These are phyloP conservation scores for Griposia aprilina DNA, from an alignment of 2,888 invertebrate species.

Conservation along the genomic window DNA sequence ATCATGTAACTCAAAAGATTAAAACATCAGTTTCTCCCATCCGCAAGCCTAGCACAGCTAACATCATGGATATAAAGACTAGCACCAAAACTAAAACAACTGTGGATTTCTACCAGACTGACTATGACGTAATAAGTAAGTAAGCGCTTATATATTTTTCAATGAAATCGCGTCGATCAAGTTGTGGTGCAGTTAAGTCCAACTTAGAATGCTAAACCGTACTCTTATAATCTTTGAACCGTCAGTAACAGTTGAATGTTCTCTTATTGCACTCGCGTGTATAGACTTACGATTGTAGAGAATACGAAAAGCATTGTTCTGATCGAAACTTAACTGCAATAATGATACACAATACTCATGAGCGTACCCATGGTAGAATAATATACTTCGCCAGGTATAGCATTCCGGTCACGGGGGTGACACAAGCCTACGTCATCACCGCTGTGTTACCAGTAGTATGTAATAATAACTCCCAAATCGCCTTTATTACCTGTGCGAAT, in stretches of 20 bases:
- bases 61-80: too few species aligned
- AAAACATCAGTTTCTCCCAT: neutral
- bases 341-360: neutral
- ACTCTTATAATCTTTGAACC: too few species aligned
- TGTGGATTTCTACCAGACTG: slow-evolving; percentile 26
- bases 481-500: too few species aligned
- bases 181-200: neutral
- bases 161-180: neutral
- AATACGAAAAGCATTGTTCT: neutral
- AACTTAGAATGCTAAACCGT: too few species aligned
- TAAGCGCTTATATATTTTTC: neutral
- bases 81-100: neutral
- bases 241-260: neutral
- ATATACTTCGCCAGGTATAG: too few species aligned
- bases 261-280: neutral
- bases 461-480: too few species aligned
- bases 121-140: slow-evolving; percentile 8
- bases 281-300: neutral
- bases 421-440: too few species aligned
- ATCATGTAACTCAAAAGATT: neutral
- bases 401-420: too few species aligned
- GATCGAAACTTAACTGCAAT: neutral
- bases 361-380: too few species aligned
- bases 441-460: too few species aligned
- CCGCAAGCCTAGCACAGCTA: neutral